A percentile compares a stretch with the other conserved stretches of the same genome.
Evolutionary conservation across 1,140 invertebrate species (phyloP).

Genomic region (Drosophila prosaltans): DNA sequence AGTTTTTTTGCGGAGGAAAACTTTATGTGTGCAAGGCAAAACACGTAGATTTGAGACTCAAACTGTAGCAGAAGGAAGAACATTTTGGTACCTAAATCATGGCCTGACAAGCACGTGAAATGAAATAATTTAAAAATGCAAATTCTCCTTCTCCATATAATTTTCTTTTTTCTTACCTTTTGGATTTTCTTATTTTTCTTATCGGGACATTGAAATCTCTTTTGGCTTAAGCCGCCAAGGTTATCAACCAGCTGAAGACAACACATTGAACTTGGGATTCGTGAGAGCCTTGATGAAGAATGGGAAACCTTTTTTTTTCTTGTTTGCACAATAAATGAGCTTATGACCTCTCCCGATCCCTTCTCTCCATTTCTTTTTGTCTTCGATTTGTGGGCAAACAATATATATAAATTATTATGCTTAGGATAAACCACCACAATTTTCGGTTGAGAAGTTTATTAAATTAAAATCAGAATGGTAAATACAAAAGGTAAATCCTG

Average conservation of each 20-base stretch:
- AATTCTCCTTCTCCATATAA: conserved; percentile 26
- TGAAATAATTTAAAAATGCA: conserved; percentile 63
- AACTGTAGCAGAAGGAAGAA: conserved; percentile 9
- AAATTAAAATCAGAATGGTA: background rate
- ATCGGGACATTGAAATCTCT: conserved; percentile 15
- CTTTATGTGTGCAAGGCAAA: conserved; percentile 26
- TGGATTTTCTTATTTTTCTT: conserved; percentile 15
- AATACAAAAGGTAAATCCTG: background rate
- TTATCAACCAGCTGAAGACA: conserved; percentile 9
- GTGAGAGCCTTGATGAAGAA: background rate
- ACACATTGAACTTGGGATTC: conserved; percentile 15
- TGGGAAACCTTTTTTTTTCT: conserved; percentile 16
- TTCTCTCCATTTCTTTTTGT: background rate
- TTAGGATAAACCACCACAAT: background rate
- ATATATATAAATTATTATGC: background rate
- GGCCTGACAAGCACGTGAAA: conserved; percentile 57
- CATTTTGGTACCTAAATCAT: conserved; percentile 51
- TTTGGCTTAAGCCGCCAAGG: conserved; percentile 12
- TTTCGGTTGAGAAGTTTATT: background rate
- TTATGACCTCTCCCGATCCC: background rate
- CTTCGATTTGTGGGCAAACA: background rate
- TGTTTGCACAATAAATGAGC: conserved; percentile 16
- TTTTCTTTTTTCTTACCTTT: background rate
- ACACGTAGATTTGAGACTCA: conserved; percentile 34
- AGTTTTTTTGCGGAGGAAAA: background rate